Conservation (phyloP, 1,140 invertebrate species). For the Eumaeus atala region DNA sequence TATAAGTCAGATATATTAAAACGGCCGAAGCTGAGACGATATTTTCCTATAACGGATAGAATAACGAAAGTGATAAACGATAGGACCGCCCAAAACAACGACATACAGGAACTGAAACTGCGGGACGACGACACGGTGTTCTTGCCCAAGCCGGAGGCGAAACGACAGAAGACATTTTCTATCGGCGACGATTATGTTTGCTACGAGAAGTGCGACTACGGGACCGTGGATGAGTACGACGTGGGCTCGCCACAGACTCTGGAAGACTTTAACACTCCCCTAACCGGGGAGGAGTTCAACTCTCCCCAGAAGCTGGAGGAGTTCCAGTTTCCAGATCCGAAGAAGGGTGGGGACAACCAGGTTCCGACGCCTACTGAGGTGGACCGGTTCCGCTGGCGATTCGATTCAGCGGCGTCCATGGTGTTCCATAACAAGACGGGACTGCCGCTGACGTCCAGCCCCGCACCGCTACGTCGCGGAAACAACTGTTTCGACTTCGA, state of each 20-base stretch:
- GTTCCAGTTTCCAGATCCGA: slow-evolving; percentile 40
- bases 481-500: slow-evolving; percentile 90
- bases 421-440: slow-evolving; percentile 89
- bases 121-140: slow-evolving; percentile 62
- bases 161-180: slow-evolving; percentile 55
- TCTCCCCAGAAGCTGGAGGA: slow-evolving; percentile 37
- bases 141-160: slow-evolving; percentile 40
- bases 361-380: slow-evolving; percentile 82
- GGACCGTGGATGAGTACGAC: slow-evolving; percentile 49
- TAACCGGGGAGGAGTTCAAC: slow-evolving; percentile 24
- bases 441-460: slow-evolving; percentile 90
- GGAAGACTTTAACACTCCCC: slow-evolving; percentile 38
- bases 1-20: slow-evolving; percentile 53
- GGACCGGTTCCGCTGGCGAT: slow-evolving; percentile 82
- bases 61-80: slow-evolving; percentile 60
- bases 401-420: slow-evolving; percentile 88
- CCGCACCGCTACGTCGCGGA: slow-evolving; percentile 85
- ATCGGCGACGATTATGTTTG: slow-evolving; percentile 54
- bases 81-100: slow-evolving; percentile 38
- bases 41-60: slow-evolving; percentile 52
- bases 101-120: slow-evolving; percentile 54
- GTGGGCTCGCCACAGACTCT: slow-evolving; percentile 42
- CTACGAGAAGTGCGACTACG: slow-evolving; percentile 68
- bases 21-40: slow-evolving; percentile 57
- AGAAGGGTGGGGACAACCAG: slow-evolving; percentile 34